Base-by-base conservation (phyloP, 2,797 vertebrate genomes). In the Gila robusta region DNA sequence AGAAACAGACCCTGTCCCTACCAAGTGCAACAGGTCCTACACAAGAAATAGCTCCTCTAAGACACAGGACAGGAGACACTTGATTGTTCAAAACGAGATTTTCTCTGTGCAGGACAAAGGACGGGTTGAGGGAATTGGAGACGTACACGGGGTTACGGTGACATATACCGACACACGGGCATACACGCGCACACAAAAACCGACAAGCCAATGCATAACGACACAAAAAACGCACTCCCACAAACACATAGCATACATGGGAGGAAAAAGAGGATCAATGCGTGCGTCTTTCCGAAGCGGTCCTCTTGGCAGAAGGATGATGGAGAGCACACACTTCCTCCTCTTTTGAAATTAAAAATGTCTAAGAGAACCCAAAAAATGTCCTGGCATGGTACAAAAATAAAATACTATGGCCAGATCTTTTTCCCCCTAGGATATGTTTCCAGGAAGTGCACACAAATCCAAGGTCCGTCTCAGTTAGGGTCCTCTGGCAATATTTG, bases 211-310 rank as follows among this genome's bases (percentile, higher is more conserved):
- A 89, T 35, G 82, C 74, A 64, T 83, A 86, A 79, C 35, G 23
- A 81, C 80, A 85, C 87, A 85, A 82, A 95, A 93, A 94, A 94
- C 94, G 94, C 93, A 94, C 93, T 62, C 93, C 91, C 91, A 93
- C 92, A 88, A 94, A 95, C 93, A 95, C 92, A 56, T 90, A 94
- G 92, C 93, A 73, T 93, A 94, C 94, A 91, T 91, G 92, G 90
- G 92, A 90, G 87, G 90, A 92, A 95, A 93, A 86, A 76, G 87
- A 74, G 92, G 91, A 94, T 91, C 79, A 87, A 93, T 88, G 82
- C 17, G 86, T 87, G 91, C 91, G 90, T 93, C 93, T 90, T 93
- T 91, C 90, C 88, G 49, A 89, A 89, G 90, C 79, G 59, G 67
- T 71, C 62, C 92, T 93, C 91, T 90, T 84, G 85, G 90, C 89